These are phyloP conservation scores for Vombatus ursinus DNA, from an alignment of 2,113 vertebrate genomes.

Conservation along the genomic window DNA sequence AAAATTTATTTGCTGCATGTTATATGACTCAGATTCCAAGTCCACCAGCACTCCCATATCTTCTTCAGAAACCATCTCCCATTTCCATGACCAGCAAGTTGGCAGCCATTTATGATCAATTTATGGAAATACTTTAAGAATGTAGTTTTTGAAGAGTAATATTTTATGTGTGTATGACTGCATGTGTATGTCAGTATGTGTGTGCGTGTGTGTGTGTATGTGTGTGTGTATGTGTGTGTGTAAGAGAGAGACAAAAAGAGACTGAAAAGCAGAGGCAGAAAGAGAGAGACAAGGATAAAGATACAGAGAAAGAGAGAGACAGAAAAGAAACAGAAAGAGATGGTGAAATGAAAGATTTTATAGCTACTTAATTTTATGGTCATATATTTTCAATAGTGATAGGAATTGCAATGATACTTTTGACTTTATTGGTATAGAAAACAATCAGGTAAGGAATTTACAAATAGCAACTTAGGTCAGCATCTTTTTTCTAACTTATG, in stretches of 20 bases:
- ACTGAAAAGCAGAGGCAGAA: neutral
- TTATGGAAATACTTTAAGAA: neutral
- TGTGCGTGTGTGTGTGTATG: neutral
- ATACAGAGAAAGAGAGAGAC: neutral
- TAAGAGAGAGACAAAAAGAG: neutral
- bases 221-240: neutral
- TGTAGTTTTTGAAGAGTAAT: neutral
- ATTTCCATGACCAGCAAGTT: neutral
- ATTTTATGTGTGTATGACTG: neutral
- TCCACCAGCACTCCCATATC: neutral
- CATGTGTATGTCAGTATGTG: neutral
- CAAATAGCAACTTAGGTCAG: neutral
- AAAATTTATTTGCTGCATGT: neutral
- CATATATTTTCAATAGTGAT: neutral
- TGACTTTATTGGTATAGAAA: neutral
- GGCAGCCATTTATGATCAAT: neutral
- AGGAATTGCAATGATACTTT: neutral
- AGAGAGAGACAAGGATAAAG: neutral
- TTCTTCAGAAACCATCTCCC: neutral
- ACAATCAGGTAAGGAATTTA: neutral
- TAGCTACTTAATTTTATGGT: neutral
- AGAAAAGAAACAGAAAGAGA: neutral
- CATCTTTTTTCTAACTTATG: neutral
- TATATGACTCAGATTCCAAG: neutral
- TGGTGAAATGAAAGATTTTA: neutral